Base-by-base conservation (phyloP, 2,888 invertebrate genomes). In the Rhyacophila evoluta region DNA sequence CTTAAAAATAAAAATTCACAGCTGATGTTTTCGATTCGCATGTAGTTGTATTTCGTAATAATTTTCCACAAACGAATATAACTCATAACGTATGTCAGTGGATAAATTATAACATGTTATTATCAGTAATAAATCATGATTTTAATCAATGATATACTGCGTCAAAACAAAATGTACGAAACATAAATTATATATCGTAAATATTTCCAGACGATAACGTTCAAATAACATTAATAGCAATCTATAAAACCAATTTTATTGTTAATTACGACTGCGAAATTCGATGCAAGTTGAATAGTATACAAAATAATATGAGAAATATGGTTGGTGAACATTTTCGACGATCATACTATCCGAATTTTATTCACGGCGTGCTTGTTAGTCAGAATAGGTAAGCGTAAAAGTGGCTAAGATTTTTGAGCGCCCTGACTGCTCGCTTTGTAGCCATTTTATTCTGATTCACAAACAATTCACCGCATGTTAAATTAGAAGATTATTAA, bases 151-250 rank as follows among this genome's bases (percentile, higher is more conserved):
- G 19, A 2, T 8, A 19, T 55, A n/a, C 8, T 55, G 55, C 55
- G 55, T 55, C 55, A 55, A 15, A 55, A 55, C 25, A 55, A 55
- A 55, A 19, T 55, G 8, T 8, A 55, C 25, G 55, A 4, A 8
- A 55, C 55, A 55, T 55, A 19, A 55, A 19, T 25, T 25, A 55
- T 55, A 55, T 55, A 15, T 8, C 55, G 19, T 19, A 25, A 55
- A 55, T 55, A 55, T 55, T 55, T 55, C 55, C 55, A 55, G 19
- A 1, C 55, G 55, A 55, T 55, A 55, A 55, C 55, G 19, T 55
- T 25, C 25, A 25, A 55, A 25, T 55, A 55, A 55, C 55, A 55
- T 55, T 55, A 55, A 41, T 15, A 19, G 12, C 41, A 15, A 41
- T 41, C 41, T 15, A 15, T 41, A 41, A 41, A 55, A 55, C 25